Conservation (phyloP, 2,888 invertebrate genomes). For the Clistopyga incitator region DNA sequence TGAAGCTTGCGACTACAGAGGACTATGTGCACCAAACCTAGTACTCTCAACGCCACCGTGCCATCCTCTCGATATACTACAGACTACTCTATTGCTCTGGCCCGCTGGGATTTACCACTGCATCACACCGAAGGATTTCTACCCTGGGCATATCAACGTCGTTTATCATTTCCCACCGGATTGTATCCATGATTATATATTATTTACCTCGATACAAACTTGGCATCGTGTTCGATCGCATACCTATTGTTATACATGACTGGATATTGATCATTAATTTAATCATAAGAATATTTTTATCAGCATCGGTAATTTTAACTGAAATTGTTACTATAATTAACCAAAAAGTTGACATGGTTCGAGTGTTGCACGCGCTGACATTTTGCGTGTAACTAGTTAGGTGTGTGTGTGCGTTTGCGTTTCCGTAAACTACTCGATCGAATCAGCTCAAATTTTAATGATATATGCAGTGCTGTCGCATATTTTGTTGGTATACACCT, state of each 20-base stretch:
- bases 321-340: no score
- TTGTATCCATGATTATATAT: conserved; percentile 5
- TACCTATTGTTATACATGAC: not conserved
- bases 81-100: conserved; percentile 35
- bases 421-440: no score
- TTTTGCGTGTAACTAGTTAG: no score
- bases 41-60: conserved; percentile 37
- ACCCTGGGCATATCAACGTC: conserved; percentile 46
- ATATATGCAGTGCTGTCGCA: no score
- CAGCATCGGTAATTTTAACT: no score
- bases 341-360: no score
- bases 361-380: no score
- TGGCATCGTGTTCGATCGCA: not conserved
- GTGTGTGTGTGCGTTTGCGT: no score
- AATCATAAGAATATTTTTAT: no score
- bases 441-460: no score
- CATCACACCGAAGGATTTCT: conserved; percentile 49
- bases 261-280: not conserved
- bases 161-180: conserved; percentile 39
- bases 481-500: no score
- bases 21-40: conserved; percentile 40
- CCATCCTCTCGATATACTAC: conserved; percentile 12
- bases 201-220: conserved; percentile 12
- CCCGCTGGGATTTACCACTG: conserved; percentile 50
- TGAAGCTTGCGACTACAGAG: conserved; percentile 53